Percentiles rank a stretch among this genome's conserved stretches.
These are phyloP conservation scores for Drosophila navojoa DNA, from an alignment of 1,140 invertebrate genomes.

Conservation along the genomic window DNA sequence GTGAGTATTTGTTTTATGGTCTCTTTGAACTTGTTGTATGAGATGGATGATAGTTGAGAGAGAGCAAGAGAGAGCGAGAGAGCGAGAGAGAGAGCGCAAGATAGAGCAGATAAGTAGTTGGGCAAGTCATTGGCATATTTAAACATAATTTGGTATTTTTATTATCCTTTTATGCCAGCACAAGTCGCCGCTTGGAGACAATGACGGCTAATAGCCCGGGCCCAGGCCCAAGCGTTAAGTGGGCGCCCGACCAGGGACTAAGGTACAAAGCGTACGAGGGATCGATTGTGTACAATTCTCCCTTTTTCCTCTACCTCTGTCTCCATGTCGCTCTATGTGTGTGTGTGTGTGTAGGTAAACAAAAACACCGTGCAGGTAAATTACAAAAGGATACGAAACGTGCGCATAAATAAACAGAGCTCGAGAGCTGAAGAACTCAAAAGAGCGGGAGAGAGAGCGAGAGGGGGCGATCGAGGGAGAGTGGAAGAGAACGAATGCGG, in stretches of 20 bases:
- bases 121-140: constrained; percentile 68
- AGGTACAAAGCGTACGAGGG: background rate
- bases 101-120: background rate
- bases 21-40: constrained; percentile 10
- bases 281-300: background rate
- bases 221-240: constrained; percentile 45
- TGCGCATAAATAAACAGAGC: constrained; percentile 68
- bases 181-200: constrained; percentile 50
- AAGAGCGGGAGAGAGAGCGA: background rate
- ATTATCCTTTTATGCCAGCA: constrained; percentile 70
- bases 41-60: constrained; percentile 11
- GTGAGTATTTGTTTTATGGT: constrained; percentile 51
- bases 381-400: constrained; percentile 57
- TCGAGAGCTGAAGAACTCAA: constrained; percentile 3
- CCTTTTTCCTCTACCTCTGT: background rate
- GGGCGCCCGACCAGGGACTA: constrained; percentile 40
- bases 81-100: background rate
- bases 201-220: constrained; percentile 59
- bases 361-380: constrained; percentile 68
- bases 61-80: background rate
- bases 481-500: constrained; percentile 7
- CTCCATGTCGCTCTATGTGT: background rate
- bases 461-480: background rate
- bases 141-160: constrained; percentile 77
- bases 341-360: constrained; percentile 34